phyloP scores from a whole-genome alignment of 2,888 invertebrate species.

The Lepidochitona cinerea region DNA sequence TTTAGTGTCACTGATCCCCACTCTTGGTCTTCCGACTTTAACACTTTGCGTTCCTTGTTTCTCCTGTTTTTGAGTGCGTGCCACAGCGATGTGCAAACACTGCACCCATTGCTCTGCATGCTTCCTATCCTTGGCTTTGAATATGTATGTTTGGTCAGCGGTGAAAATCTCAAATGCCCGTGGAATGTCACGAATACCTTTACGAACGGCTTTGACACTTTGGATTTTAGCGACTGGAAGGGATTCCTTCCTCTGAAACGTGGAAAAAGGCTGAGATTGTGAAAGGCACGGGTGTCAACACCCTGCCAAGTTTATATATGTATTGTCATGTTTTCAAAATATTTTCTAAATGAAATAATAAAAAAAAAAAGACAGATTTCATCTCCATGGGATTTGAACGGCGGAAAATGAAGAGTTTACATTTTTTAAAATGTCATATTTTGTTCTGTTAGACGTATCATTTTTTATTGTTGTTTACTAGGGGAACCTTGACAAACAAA shows the following conservation, averaged over 20 bases:
- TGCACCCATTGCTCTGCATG: constrained; percentile 96
- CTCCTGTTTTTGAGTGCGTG: constrained; percentile 79
- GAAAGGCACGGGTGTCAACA: background rate
- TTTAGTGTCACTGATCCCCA: background rate
- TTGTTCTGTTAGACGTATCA: too few species aligned
- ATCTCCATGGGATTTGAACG: too few species aligned
- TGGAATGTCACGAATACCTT: constrained; percentile 88
- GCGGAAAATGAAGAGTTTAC: too few species aligned
- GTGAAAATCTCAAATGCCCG: constrained; percentile 98
- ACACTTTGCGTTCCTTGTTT: constrained; percentile 2
- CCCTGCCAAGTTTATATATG: background rate
- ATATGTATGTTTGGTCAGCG: constrained; percentile 84
- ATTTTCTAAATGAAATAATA: too few species aligned
- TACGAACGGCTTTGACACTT: constrained; percentile 92
- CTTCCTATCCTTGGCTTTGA: constrained; percentile 94
- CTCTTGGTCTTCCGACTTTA: background rate
- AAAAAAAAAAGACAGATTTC: too few species aligned
- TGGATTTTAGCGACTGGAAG: constrained; percentile 95
- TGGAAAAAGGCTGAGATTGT: constrained; percentile 5
- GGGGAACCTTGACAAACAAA: too few species aligned
- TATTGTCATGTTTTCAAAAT: too few species aligned
- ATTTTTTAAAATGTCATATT: too few species aligned
- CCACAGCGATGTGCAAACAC: constrained; percentile 92
- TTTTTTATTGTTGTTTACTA: too few species aligned
- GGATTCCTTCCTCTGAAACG: constrained; percentile 79